Conservation (phyloP, 2,797 vertebrate genomes). For the Halcyon chelicuti region DNA sequence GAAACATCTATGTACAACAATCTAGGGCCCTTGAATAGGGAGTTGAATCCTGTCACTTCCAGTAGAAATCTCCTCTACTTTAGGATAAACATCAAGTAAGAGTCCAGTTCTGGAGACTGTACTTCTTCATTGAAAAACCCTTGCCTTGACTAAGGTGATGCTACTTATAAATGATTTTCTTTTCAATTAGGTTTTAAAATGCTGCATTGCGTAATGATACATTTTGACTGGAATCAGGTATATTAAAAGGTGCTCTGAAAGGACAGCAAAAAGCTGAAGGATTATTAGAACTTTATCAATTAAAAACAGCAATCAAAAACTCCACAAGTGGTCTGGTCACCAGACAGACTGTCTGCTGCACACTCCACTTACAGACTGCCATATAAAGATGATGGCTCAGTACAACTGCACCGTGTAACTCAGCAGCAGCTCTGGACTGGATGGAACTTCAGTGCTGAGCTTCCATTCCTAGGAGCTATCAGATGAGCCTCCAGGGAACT, state of each 20-base stretch:
- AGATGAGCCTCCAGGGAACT: background rate
- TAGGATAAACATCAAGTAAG: background rate
- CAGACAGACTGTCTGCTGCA: background rate
- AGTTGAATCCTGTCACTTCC: background rate
- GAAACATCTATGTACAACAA: background rate
- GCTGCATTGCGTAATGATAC: background rate
- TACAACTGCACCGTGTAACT: background rate
- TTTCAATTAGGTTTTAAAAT: background rate
- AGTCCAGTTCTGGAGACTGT: background rate
- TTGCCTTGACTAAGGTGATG: fast-evolving
- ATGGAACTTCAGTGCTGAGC: background rate
- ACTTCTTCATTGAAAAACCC: background rate
- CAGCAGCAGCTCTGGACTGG: background rate
- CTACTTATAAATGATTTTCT: background rate
- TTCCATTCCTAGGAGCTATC: background rate
- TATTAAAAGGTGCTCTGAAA: background rate
- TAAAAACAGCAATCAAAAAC: background rate
- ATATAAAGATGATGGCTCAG: background rate
- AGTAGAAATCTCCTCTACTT: background rate
- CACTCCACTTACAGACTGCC: background rate
- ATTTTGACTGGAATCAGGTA: background rate
- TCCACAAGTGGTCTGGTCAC: background rate
- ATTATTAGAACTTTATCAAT: background rate
- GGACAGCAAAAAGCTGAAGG: background rate
- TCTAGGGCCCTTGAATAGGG: background rate